phyloP scores from a whole-genome alignment of 1,140 invertebrate species.

The Pantala flavescens region DNA sequence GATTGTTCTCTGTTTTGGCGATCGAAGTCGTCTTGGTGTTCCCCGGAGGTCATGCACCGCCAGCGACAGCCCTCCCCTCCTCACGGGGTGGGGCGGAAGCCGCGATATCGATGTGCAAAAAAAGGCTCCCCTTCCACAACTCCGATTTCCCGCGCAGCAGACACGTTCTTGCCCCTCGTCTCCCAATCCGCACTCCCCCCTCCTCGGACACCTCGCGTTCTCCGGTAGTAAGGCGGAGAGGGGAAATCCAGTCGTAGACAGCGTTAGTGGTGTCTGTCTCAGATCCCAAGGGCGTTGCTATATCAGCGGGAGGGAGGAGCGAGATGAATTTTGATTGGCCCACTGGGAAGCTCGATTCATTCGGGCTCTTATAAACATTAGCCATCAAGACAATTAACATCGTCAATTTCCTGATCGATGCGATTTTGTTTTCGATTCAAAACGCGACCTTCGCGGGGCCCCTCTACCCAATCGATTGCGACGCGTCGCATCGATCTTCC shows the following conservation, averaged over 20 bases:
- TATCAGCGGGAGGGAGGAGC: background rate
- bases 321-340: background rate
- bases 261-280: conserved; percentile 7
- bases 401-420: background rate
- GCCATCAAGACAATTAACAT: too few species aligned
- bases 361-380: background rate
- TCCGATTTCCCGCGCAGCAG: background rate
- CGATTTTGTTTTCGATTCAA: background rate
- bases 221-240: background rate
- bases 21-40: background rate
- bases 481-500: background rate
- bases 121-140: background rate
- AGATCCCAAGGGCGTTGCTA: conserved; percentile 7
- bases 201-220: background rate
- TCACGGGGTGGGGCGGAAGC: background rate
- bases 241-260: background rate
- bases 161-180: background rate
- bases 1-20: conserved; percentile 1
- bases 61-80: background rate
- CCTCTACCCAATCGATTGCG: background rate
- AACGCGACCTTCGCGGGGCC: background rate
- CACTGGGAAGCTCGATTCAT: background rate
- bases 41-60: background rate
- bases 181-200: background rate
- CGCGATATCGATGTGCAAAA: background rate